Evolutionary conservation across 2,113 vertebrate genomes (phyloP).

Genomic region (Gopherus flavomarginatus): DNA sequence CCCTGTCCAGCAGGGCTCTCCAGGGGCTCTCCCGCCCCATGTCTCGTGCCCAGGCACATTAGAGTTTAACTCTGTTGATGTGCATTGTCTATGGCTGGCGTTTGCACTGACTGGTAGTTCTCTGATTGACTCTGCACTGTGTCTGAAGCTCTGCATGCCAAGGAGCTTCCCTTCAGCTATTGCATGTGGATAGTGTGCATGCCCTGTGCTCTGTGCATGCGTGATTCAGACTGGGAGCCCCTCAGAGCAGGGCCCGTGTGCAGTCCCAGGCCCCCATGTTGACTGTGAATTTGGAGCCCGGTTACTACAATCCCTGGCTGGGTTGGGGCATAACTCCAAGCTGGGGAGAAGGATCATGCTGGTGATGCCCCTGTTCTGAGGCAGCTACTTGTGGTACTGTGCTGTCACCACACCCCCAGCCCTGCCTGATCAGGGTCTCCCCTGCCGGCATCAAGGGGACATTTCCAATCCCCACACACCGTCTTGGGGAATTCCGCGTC

Average conservation of each 20-base stretch:
- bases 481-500: neutral
- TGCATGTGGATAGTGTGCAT: rapidly evolving
- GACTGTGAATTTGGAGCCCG: rapidly evolving
- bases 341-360: rapidly evolving
- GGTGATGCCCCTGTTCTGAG: neutral
- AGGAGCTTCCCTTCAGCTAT: neutral
- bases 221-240: neutral
- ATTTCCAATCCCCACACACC: rapidly evolving
- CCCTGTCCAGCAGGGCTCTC: neutral
- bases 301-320: neutral
- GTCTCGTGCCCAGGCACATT: rapidly evolving
- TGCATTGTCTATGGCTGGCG: neutral
- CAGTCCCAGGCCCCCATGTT: rapidly evolving
- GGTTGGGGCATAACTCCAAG: neutral
- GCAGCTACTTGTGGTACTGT: neutral
- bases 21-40: neutral
- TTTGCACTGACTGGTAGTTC: rapidly evolving
- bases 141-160: rapidly evolving
- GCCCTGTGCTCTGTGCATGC: neutral
- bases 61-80: rapidly evolving
- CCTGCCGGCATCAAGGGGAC: rapidly evolving
- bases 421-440: neutral
- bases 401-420: rapidly evolving
- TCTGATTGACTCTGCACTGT: neutral
- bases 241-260: neutral